These are phyloP conservation scores for Oncorhynchus keta DNA, from an alignment of 2,113 vertebrate species.

Conservation along the genomic window DNA sequence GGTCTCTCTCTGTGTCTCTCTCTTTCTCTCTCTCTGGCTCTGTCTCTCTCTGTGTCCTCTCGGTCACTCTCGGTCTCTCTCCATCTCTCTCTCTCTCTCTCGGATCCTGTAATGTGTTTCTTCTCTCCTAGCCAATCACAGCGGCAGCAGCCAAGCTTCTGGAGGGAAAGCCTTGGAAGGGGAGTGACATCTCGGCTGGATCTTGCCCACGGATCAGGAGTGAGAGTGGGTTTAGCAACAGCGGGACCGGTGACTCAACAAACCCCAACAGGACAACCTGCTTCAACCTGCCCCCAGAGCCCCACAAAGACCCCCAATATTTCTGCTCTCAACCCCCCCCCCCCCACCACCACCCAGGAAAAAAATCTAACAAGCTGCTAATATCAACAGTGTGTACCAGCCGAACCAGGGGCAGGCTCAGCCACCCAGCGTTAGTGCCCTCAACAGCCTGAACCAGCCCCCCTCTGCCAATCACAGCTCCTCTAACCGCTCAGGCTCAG, in stretches of 20 bases:
- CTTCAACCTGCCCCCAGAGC: slow-evolving; percentile 61
- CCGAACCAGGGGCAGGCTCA: not conserved
- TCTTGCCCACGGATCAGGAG: slow-evolving; percentile 70
- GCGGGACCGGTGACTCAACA: slow-evolving; percentile 42
- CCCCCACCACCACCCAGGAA: slow-evolving; percentile 56
- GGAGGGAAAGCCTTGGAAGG: slow-evolving; percentile 71
- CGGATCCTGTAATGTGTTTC: slow-evolving; percentile 24
- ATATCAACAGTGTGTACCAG: slow-evolving; percentile 46
- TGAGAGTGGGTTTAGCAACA: slow-evolving; percentile 53
- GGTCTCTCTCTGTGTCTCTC: not conserved
- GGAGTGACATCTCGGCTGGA: slow-evolving; percentile 78
- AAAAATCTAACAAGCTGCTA: slow-evolving; percentile 40
- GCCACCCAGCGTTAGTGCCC: slow-evolving; percentile 25
- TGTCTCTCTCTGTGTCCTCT: slow-evolving; percentile 7
- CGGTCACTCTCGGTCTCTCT: too few relatives aligned
- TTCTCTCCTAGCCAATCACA: slow-evolving; percentile 77
- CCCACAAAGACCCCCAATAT: slow-evolving; percentile 76
- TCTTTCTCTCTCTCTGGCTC: slow-evolving; percentile 11
- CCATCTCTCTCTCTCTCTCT: not conserved
- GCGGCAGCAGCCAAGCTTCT: slow-evolving; percentile 79
- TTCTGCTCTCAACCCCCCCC: slow-evolving; percentile 60
- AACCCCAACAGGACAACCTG: slow-evolving; percentile 63
- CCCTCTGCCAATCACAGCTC: slow-evolving; percentile 70
- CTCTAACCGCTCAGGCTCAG: slow-evolving; percentile 73
- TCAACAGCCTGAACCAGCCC: slow-evolving; percentile 41